Evolutionary conservation across 2,797 vertebrate genomes (phyloP).

Genomic region (Acrossocheilus wenchowensis): DNA sequence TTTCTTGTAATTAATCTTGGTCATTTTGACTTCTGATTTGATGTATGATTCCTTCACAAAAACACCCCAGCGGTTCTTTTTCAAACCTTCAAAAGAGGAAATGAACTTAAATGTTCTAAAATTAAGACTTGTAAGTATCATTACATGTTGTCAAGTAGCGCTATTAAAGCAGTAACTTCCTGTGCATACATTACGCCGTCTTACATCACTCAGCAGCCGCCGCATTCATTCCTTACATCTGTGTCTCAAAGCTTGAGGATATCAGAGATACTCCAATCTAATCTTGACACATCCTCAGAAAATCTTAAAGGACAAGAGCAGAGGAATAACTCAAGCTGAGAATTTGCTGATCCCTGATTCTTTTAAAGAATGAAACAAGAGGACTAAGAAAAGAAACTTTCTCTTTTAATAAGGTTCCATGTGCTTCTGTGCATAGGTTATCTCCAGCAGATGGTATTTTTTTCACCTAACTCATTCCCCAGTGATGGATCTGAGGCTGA

Average conservation of each 20-base stretch:
- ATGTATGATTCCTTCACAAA: background rate
- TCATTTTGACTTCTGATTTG: background rate
- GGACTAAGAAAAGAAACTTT: background rate
- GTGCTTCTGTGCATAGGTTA: constrained; percentile 23
- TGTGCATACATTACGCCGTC: constrained; percentile 3
- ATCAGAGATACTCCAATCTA: background rate
- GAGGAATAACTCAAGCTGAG: constrained; percentile 12
- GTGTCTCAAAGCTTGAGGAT: constrained; percentile 28
- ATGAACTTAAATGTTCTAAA: background rate
- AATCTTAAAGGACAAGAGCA: constrained; percentile 17
- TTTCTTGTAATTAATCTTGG: background rate
- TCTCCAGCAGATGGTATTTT: constrained; percentile 24
- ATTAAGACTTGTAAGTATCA: background rate
- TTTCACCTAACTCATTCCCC: constrained; percentile 5
- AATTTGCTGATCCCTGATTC: constrained; percentile 10
- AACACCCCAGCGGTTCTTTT: background rate
- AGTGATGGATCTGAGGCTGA: constrained; percentile 26
- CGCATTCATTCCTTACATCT: constrained; percentile 25
- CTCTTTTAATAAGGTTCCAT: background rate
- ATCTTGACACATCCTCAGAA: constrained; percentile 15
- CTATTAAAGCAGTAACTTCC: constrained; percentile 7
- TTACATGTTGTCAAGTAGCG: background rate
- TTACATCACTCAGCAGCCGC: background rate
- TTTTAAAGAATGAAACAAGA: constrained; percentile 28
- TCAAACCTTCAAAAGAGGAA: background rate